A percentile compares a stretch with the other conserved stretches of the same genome.
Evolutionary conservation across 2,888 invertebrate species (phyloP).

Genomic region (Psylliodes chrysocephalus): DNA sequence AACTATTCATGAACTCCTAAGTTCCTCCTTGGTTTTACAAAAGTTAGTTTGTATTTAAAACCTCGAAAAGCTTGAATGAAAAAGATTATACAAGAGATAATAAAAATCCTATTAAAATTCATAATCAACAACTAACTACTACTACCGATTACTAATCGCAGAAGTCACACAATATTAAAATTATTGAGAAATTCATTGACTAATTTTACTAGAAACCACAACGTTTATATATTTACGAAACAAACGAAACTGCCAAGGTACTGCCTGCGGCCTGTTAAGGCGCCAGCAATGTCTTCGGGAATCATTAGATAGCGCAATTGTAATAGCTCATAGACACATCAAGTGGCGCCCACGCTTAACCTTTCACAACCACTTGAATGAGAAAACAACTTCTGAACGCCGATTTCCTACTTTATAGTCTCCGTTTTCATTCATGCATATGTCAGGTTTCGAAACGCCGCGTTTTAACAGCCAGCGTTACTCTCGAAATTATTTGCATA

Average conservation of each 20-base stretch:
- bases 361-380: constrained; percentile 53
- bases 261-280: constrained; percentile 44
- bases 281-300: constrained; percentile 50
- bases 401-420: constrained; percentile 49
- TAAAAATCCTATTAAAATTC: background rate
- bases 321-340: constrained; percentile 52
- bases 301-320: constrained; percentile 48
- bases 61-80: too few relatives aligned
- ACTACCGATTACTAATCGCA: background rate
- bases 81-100: too few relatives aligned
- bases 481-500: constrained; percentile 25
- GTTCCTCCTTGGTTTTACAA: too few relatives aligned
- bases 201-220: constrained; percentile 10
- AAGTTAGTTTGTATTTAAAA: too few relatives aligned
- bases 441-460: constrained; percentile 39
- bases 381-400: constrained; percentile 50
- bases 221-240: constrained; percentile 19
- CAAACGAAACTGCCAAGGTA: constrained; percentile 43
- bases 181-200: constrained; percentile 39
- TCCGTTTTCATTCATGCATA: constrained; percentile 48
- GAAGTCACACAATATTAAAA: background rate
- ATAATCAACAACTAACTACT: background rate
- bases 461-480: constrained; percentile 19
- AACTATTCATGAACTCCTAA: too few relatives aligned
- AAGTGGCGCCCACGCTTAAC: constrained; percentile 48